Evolutionary conservation across 2,888 invertebrate genomes (phyloP), one percentile per base, ranked within the genome.

Genomic region (Diarsia rubi): DNA sequence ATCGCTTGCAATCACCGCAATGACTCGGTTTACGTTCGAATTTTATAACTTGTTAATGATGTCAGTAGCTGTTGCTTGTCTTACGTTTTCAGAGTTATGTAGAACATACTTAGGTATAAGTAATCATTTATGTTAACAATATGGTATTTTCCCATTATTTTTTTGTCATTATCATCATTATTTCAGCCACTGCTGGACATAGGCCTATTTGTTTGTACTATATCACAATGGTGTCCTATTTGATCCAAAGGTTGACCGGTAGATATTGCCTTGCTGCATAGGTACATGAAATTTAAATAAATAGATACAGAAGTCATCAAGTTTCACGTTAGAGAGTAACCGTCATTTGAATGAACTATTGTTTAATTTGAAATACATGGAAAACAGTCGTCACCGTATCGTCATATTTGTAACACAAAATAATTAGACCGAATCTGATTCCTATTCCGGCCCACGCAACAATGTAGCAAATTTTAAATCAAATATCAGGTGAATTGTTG

Each of bases 401-500:
- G 12, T 60, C 21, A 14, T 27, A 60, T 42, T 16, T 54, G 45
- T 54, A 31, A 31, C 21, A 47, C 21, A 62, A 54, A 66, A 49
- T 31, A 45, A 54, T 54, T 31, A 64, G 21, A 21, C 14, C n/a
- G 21, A 70, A 78, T 62, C 65, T n/a, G 24, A 42, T 60, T 64
- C 21, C 69, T 24, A 49, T 62, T 59, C 8, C n/a, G 9, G 44
- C 42, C 27, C 45, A 79, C 57, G 21, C 59, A 60, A 57, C 52
- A 69, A 83, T 74, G 71, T 52, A 47, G 24, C 37, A 77, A 74
- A 74, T 77, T 74, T 63, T 64, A 69, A 78, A 74, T 82, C 54
- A 75, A 81, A 85, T 81, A 68, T 72, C 60, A 73, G 52, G 49
- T 82, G 73, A 73, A 86, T 75, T 71, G 54, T 65, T 74, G 21